Conservation (phyloP, 2,113 vertebrate species). For the Dryoscopus gambensis region DNA sequence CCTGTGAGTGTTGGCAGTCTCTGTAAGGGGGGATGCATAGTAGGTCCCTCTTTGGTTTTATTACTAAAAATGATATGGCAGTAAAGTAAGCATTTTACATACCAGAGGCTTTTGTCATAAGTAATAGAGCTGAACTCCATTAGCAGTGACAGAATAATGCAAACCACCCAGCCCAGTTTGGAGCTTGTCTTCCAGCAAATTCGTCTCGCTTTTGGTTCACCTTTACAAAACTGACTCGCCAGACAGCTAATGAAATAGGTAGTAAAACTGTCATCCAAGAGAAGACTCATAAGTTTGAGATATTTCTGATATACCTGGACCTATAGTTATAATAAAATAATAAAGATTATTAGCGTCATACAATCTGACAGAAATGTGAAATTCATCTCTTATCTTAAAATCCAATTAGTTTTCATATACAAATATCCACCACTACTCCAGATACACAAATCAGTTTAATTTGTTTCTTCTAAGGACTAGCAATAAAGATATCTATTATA, state of each 20-base stretch:
- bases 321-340: neutral
- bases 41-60: neutral
- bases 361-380: neutral
- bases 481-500: neutral
- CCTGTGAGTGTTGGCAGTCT: neutral
- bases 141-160: neutral
- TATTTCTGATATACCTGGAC: neutral
- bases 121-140: neutral
- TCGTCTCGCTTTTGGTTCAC: neutral
- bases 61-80: neutral
- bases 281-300: neutral
- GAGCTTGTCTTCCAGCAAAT: conserved; percentile 12
- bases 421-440: neutral
- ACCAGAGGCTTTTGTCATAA: neutral
- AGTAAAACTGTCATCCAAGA: neutral
- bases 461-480: neutral
- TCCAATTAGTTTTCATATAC: neutral
- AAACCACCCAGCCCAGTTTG: neutral
- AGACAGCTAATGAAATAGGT: neutral
- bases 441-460: neutral
- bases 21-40: neutral
- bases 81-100: neutral
- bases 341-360: neutral
- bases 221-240: neutral
- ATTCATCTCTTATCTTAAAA: neutral